A percentile compares a stretch with the other conserved stretches of the same genome.
Evolutionary conservation across 2,797 vertebrate genomes (phyloP).

Genomic region (Lithobates sylvaticus): DNA sequence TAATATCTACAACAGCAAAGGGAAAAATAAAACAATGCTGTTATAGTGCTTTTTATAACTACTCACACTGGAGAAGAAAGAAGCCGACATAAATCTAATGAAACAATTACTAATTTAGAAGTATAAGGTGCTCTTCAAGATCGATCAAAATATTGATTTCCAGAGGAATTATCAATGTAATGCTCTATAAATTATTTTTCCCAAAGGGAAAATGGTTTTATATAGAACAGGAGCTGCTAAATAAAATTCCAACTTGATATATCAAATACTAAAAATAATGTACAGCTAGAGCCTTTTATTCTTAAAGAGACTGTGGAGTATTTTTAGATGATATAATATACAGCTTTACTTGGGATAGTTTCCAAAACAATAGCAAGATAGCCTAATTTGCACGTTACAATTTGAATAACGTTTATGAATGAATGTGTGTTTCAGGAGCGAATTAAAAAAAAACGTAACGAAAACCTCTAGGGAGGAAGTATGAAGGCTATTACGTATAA

Average conservation of each 20-base stretch:
- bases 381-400: background rate
- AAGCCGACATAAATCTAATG: background rate
- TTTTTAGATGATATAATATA: background rate
- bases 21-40: background rate
- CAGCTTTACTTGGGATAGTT: background rate
- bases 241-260: background rate
- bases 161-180: conserved; percentile 1
- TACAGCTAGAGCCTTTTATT: background rate
- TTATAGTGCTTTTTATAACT: background rate
- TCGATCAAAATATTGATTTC: background rate
- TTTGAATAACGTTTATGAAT: too few relatives aligned
- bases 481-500: too few relatives aligned
- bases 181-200: background rate
- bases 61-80: background rate
- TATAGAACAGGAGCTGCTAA: background rate
- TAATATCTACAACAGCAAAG: background rate
- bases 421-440: background rate
- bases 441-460: background rate
- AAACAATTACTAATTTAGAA: background rate
- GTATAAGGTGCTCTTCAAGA: background rate
- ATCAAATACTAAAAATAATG: background rate
- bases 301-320: background rate
- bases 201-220: background rate
- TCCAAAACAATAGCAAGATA: too few relatives aligned
- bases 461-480: too few relatives aligned